Evolutionary conservation across 2,797 vertebrate genomes (phyloP).

Genomic region (Lepidocolaptes lacrymiger): DNA sequence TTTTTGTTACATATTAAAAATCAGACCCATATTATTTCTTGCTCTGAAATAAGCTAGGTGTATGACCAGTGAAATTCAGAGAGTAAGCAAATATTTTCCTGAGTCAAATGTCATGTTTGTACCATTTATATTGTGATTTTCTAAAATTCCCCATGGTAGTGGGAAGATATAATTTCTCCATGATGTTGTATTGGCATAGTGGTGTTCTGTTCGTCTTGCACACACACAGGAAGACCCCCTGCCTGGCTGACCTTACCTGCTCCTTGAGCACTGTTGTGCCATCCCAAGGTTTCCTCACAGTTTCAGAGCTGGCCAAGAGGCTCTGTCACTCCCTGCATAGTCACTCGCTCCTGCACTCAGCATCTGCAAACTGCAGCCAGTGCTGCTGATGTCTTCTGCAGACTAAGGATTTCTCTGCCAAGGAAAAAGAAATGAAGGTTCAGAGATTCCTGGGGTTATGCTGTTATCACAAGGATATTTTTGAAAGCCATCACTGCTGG

Average conservation of each 20-base stretch:
- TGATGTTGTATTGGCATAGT: fast-evolving
- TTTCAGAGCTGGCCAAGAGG: neutral
- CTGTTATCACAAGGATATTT: neutral
- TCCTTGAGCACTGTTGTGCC: neutral
- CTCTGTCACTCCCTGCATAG: neutral
- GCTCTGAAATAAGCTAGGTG: neutral
- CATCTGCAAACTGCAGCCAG: neutral
- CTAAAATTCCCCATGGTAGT: neutral
- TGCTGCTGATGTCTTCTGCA: neutral
- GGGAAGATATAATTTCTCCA: neutral
- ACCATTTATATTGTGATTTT: neutral
- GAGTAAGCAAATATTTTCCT: neutral
- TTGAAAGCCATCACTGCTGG: neutral
- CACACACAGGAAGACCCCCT: fast-evolving
- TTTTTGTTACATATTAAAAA: neutral
- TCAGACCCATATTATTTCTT: neutral
- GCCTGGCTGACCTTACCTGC: neutral
- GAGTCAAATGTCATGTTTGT: neutral
- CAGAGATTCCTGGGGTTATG: neutral
- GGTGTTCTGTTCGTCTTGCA: neutral
- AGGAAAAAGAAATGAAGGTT: neutral
- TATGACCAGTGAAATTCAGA: neutral
- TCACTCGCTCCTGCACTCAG: neutral
- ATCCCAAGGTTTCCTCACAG: neutral
- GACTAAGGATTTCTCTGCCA: neutral